phyloP scores from a whole-genome alignment of 1,140 invertebrate genomes.

The Popillia japonica region DNA sequence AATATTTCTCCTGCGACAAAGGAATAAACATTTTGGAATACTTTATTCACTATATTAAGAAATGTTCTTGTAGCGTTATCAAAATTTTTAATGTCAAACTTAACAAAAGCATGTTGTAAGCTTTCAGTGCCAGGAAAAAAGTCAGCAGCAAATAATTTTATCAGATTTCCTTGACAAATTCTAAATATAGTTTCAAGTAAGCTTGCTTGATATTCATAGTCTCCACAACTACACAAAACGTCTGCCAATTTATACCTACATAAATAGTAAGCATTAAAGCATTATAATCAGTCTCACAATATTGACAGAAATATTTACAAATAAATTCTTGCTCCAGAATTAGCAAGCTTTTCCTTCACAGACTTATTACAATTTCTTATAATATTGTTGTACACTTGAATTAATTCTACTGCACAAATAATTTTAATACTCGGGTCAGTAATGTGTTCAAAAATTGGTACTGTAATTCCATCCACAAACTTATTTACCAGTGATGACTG shows the following conservation, averaged over 20 bases:
- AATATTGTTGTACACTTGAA: background rate
- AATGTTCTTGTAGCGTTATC: slow-evolving; percentile 11
- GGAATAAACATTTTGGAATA: background rate
- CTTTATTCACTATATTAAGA: background rate
- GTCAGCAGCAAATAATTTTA: background rate
- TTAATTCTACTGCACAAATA: slow-evolving; percentile 5
- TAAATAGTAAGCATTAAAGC: too few relatives aligned
- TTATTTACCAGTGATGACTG: background rate
- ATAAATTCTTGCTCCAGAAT: slow-evolving; percentile 14
- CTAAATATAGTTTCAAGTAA: slow-evolving; percentile 22
- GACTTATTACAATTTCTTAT: background rate
- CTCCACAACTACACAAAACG: slow-evolving; percentile 21
- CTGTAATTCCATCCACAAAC: background rate
- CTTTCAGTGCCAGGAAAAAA: slow-evolving; percentile 30
- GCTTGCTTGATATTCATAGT: slow-evolving; percentile 32
- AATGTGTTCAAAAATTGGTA: background rate
- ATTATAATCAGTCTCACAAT: background rate
- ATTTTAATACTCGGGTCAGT: slow-evolving; percentile 23
- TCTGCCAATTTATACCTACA: slow-evolving; percentile 13
- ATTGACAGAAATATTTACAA: slow-evolving; percentile 17
- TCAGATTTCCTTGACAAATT: background rate
- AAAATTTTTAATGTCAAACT: slow-evolving; percentile 27
- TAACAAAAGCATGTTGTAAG: slow-evolving; percentile 10
- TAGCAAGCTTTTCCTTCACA: background rate
- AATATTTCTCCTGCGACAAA: background rate